These are phyloP conservation scores for Nothocercus julius DNA, from an alignment of 2,113 vertebrate genomes.

Conservation along the genomic window DNA sequence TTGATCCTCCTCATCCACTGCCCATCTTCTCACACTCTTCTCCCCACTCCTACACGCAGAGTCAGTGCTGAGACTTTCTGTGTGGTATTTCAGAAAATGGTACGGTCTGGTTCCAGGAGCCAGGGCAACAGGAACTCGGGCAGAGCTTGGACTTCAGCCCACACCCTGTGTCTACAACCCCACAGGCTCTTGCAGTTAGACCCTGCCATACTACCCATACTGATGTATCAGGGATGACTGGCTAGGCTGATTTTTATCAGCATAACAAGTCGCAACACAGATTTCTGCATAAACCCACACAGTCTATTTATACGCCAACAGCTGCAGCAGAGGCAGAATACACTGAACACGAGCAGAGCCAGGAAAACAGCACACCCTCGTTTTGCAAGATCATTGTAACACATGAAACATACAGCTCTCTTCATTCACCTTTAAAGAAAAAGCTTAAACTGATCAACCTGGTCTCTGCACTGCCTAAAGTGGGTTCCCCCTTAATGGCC, in stretches of 20 bases:
- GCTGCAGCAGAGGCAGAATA: constrained; percentile 19
- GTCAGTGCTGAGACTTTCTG: not conserved
- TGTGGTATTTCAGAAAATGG: not conserved
- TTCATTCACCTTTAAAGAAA: not conserved
- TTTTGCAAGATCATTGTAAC: not conserved
- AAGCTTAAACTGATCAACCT: constrained; percentile 9
- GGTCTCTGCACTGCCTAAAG: not conserved
- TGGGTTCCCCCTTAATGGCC: not conserved
- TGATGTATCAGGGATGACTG: not conserved
- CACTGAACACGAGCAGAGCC: not conserved
- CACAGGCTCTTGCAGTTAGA: not conserved
- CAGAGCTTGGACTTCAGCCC: constrained; percentile 6
- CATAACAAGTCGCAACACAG: not conserved
- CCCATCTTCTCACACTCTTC: not conserved
- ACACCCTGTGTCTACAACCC: not conserved
- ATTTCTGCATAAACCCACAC: not conserved
- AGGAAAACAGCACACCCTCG: not conserved
- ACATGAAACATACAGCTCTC: not conserved
- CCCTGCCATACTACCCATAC: not conserved
- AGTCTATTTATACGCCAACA: not conserved
- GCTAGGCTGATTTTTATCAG: not conserved
- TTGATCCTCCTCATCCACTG: not conserved
- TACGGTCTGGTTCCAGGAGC: not conserved
- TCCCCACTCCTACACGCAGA: not conserved
- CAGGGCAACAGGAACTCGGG: not conserved